Evolutionary conservation across 2,113 vertebrate species (phyloP).

Genomic region (Carettochelys insculpta): DNA sequence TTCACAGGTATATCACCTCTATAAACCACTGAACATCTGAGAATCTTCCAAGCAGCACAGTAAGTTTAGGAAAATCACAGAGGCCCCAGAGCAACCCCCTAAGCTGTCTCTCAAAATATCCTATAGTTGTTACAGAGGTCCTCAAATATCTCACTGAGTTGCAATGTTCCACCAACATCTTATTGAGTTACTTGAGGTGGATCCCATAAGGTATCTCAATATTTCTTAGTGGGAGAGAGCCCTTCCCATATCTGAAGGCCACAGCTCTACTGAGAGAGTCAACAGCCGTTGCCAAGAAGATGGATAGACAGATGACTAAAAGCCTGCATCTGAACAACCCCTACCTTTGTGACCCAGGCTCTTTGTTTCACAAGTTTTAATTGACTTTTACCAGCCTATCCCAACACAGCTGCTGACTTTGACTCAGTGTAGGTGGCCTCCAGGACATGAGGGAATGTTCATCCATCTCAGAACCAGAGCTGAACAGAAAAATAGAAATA

Average conservation of each 20-base stretch:
- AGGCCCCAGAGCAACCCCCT: neutral
- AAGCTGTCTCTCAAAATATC: neutral
- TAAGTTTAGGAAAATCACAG: neutral
- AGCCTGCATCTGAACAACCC: neutral
- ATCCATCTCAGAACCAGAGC: slow-evolving; percentile 40
- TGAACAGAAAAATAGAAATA: slow-evolving; percentile 62
- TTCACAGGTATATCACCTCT: neutral
- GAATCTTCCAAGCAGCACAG: neutral
- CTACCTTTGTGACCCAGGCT: neutral
- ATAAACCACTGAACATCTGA: neutral
- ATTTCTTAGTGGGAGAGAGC: neutral
- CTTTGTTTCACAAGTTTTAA: neutral
- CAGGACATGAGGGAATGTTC: slow-evolving; percentile 3
- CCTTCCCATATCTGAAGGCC: neutral
- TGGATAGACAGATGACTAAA: neutral
- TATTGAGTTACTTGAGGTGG: neutral
- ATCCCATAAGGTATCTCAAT: neutral
- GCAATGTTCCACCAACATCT: neutral
- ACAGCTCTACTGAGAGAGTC: neutral
- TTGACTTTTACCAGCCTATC: neutral
- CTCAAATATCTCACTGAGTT: neutral
- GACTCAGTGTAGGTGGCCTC: slow-evolving; percentile 21
- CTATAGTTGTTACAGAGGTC: neutral
- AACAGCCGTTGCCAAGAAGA: neutral
- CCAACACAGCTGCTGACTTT: neutral